Base-by-base conservation (phyloP, 2,113 vertebrate species). In the Saimiri boliviensis region DNA sequence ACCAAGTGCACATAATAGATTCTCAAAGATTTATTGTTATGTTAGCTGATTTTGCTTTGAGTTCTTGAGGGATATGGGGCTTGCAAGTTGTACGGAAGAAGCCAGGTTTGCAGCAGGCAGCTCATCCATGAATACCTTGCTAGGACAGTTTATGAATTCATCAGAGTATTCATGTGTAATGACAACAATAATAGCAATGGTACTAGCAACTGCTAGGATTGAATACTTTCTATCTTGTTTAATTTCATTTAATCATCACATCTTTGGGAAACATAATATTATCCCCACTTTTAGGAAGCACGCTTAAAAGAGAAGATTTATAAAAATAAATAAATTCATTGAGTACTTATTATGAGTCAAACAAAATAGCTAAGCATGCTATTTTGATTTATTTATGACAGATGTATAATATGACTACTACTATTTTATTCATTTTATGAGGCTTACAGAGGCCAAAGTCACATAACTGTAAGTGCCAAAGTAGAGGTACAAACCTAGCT, bases 231-330 rank as follows among this genome's bases (percentile, higher is more conserved):
- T 84, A 20, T 71, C 42, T 87, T 58, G 5, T 86, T 93, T 92
- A 30, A 80, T 95, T 86, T 87, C 35, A 86, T 60, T 66, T 83
- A 73, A 82, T 68, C 47, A 77, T 91, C 40, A 74, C 14, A 35
- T 1, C 1, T 54, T 91, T 71, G 32, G 77, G 83, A 91, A 93
- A 89, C 3, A 88, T 85, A 82, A 40, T 83, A 8, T 66, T 49
- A 94, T 68, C 37, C 21, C 40, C 4, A 45, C 70, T 92, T 97
- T 89, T 27, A 96, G 63, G 66, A 96, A 96, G 79, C n/a, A 79
- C 91, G 32, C 42, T 89, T 85, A 37, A 68, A 91, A 89, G 63
- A 86, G 37, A 77, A 19, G 42, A 68, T 52, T 60, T 91, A 71
- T 76, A 93, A 85, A 86, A 87, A 91, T 74, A 83, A 79, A 68